Conservation (phyloP, 2,888 invertebrate genomes). For the Zygaena filipendulae region DNA sequence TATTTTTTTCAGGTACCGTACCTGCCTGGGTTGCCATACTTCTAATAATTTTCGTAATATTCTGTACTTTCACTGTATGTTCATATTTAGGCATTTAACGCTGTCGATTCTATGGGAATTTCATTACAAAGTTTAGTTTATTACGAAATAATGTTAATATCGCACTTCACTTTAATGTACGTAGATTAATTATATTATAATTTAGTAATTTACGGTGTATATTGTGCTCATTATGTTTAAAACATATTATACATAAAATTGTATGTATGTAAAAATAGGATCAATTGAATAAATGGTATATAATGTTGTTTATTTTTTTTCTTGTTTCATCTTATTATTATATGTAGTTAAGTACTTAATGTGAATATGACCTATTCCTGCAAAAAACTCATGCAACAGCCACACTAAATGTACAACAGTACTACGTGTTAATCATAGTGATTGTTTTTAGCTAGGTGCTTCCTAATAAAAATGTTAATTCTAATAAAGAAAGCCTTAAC, state of each 20-base stretch:
- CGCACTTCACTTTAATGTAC: slow-evolving; percentile 23
- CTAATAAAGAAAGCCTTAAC: too few species aligned
- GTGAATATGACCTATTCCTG: too few species aligned
- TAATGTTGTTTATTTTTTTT: too few species aligned
- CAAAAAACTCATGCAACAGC: too few species aligned
- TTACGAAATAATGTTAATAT: slow-evolving; percentile 10
- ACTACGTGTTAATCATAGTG: too few species aligned
- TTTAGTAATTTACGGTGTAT: slow-evolving; percentile 32
- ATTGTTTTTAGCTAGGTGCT: too few species aligned
- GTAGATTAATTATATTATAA: slow-evolving; percentile 30
- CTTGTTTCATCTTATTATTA: too few species aligned
- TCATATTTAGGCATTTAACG: slow-evolving; percentile 82
- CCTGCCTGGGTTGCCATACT: slow-evolving; percentile 85
- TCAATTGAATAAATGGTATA: slow-evolving; percentile 50
- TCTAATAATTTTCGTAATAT: slow-evolving; percentile 79
- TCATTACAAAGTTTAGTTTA: slow-evolving; percentile 10
- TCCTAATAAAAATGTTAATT: too few species aligned
- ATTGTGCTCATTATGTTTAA: slow-evolving; percentile 31
- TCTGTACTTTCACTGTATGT: slow-evolving; percentile 83
- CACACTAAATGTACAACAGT: too few species aligned
- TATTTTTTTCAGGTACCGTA: slow-evolving; percentile 74
- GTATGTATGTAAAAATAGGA: slow-evolving; percentile 50
- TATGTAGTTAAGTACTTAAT: too few species aligned
- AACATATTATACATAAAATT: too few species aligned
- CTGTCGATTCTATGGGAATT: too few species aligned